Evolutionary conservation across 2,888 invertebrate species (phyloP), one percentile per base, ranked within the genome.

Genomic region (Tenthredo scrophulariae): DNA sequence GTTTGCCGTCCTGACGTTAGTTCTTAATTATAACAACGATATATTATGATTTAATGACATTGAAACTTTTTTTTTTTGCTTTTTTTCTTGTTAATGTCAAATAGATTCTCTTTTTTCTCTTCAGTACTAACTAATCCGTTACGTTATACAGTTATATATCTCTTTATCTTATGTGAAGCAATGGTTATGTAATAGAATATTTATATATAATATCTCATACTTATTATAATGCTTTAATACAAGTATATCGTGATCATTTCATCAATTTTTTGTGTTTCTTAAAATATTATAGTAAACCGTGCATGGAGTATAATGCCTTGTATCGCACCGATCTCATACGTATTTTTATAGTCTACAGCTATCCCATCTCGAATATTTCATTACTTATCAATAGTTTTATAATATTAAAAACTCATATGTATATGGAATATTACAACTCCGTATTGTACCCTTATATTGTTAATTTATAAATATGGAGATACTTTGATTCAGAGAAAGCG

Each of bases 401-500:
- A 80, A 50, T 80, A 80, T 22, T 80, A n/a, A 80, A 26, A 80
- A 80, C 22, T 62, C 37, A 80, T 80, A 29, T 77, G 13, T 74
- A 80, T 40, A n/a, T 80, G 54, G 37, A 80, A 50, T 62, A 50
- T 77, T 77, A 37, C 10, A 80, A 80, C 62, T 80, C 37, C 37
- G 29, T 62, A 62, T 33, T 80, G 40, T 80, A 80, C 40, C 62
- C 22, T 58, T 40, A 80, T 40, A 80, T 58, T 58, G 22, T 43
- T 40, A 3, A 80, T 33, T 80, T 62, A 80, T 80, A 80, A 80
- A 80, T 40, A 62, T 37, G 79, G 40, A 67, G 67, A 67, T 70
- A 79, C 79, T 88, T 88, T 88, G 88, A 88, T 88, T 87, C 85
- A 74, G 86, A 88, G 87, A 88, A 88, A 88, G 88, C 88, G 85